phyloP scores from a whole-genome alignment of 2,888 invertebrate genomes.

The Dorcus hopei region DNA sequence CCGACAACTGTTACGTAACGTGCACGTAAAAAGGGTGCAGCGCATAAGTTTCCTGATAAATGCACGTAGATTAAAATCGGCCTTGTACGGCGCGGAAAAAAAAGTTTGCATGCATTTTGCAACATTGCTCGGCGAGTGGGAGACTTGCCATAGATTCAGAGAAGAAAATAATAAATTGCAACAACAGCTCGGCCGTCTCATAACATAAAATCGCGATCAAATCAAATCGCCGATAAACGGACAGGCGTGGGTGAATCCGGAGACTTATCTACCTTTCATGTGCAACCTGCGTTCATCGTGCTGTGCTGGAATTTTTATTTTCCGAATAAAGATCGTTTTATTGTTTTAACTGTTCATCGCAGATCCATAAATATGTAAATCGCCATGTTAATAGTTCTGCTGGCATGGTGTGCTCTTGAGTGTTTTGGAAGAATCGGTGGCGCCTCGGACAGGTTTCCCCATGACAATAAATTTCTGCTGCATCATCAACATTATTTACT shows the following conservation, averaged over 20 bases:
- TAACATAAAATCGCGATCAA: no score
- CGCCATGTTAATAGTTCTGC: not conserved
- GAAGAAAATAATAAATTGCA: not conserved
- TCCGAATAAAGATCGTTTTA: not conserved
- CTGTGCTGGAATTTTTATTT: not conserved
- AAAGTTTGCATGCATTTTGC: not conserved
- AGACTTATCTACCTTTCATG: not conserved
- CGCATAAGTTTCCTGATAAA: not conserved
- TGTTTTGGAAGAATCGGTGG: no score
- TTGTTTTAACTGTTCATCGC: not conserved
- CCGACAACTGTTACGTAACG: no score
- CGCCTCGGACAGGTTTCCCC: no score
- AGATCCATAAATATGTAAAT: not conserved
- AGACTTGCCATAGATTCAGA: not conserved
- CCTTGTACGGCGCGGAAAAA: not conserved
- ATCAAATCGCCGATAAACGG: not conserved
- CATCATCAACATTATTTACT: no score
- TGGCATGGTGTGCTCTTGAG: no score
- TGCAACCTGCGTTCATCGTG: not conserved
- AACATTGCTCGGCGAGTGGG: not conserved
- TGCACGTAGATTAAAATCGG: not conserved
- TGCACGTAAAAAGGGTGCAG: not conserved
- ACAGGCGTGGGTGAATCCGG: not conserved
- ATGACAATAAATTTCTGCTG: no score
- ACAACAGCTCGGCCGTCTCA: no score